Base-by-base conservation (phyloP, 2,888 invertebrate species). In the Drosophila nigricruria region DNA sequence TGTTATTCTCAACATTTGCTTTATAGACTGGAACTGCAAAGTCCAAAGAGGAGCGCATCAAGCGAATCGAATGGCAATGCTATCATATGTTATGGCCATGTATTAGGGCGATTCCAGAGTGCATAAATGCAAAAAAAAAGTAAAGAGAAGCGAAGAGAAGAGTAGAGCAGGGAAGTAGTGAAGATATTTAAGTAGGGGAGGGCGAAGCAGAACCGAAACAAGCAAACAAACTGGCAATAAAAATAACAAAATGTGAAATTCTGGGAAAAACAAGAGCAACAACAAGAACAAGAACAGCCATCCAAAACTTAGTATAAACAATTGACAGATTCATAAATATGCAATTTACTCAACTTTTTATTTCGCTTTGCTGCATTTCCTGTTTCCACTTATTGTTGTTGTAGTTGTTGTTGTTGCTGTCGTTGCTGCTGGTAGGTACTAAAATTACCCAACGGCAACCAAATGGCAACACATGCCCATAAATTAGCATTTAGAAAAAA, bases 311-410 rank as follows among this genome's bases (percentile, higher is more conserved):
- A 79, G 84, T 88, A 90, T 86, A 83, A 87, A 90, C 87, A 87
- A 87, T 89, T 87, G 90, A 89, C 87, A 90, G 89, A 89, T 87
- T 87, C 90, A 87, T 87, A 87, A 87, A 87, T 87, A 87, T 87
- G 87, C 87, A 87, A 87, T 90, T 87, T 89, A 79, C 84, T 86
- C 75, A 71, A 86, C 74, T 90, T 89, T 88, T 90, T 90, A 86
- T 88, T 85, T 85, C 82, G 85, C 88, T 78, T 80, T 82, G 78
- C 87, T 86, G 90, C 90, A 86, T 90, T 86, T 86, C 86, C 86
- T 90, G 86, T 88, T 89, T 77, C 82, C 75, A 87, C 18, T 49
- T 49, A 49, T 49, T 49, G 57, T 84, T 58, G 58, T 6, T 77
- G 86, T 65, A 70, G 72, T 56, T 68, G 66, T 25, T 57, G 49